These are phyloP conservation scores for Narcine bancroftii DNA, from an alignment of 2,113 vertebrate species.

Conservation along the genomic window DNA sequence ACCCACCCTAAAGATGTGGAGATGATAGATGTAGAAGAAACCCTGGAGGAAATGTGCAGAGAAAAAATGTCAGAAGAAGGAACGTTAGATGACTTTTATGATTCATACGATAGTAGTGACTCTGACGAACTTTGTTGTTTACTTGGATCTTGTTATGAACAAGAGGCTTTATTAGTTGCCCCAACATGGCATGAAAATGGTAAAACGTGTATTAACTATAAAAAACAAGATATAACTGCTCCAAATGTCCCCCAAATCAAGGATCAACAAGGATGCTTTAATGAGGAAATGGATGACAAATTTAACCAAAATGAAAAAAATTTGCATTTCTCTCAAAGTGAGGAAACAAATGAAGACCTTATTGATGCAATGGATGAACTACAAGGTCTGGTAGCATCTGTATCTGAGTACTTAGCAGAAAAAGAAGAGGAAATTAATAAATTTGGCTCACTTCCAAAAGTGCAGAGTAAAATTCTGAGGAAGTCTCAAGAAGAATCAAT, in stretches of 20 bases:
- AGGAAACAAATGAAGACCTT: slow-evolving; percentile 63
- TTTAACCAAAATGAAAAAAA: not conserved
- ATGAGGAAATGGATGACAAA: not conserved
- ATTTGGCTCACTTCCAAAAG: slow-evolving; percentile 64
- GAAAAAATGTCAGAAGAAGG: slow-evolving; percentile 40
- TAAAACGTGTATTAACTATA: not conserved
- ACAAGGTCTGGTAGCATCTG: slow-evolving; percentile 79
- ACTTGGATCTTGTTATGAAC: slow-evolving; percentile 68
- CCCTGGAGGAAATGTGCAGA: not conserved
- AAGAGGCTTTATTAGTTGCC: slow-evolving; percentile 46
- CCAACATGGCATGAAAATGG: not conserved
- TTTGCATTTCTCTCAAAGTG: slow-evolving; percentile 46
- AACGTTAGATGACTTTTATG: slow-evolving; percentile 39
- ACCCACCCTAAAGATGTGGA: slow-evolving; percentile 43
- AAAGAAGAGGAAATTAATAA: slow-evolving; percentile 90
- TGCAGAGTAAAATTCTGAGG: slow-evolving; percentile 44
- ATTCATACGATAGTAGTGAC: slow-evolving; percentile 67
- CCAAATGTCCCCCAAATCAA: not conserved
- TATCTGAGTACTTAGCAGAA: slow-evolving; percentile 85
- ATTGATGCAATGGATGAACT: slow-evolving; percentile 77
- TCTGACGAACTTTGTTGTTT: slow-evolving; percentile 75
- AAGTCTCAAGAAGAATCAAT: not conserved
- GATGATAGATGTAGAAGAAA: slow-evolving; percentile 50
- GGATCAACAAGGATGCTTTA: not conserved
- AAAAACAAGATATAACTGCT: not conserved